Evolutionary conservation across 2,888 invertebrate genomes (phyloP).

Genomic region (Lamproptera curius): DNA sequence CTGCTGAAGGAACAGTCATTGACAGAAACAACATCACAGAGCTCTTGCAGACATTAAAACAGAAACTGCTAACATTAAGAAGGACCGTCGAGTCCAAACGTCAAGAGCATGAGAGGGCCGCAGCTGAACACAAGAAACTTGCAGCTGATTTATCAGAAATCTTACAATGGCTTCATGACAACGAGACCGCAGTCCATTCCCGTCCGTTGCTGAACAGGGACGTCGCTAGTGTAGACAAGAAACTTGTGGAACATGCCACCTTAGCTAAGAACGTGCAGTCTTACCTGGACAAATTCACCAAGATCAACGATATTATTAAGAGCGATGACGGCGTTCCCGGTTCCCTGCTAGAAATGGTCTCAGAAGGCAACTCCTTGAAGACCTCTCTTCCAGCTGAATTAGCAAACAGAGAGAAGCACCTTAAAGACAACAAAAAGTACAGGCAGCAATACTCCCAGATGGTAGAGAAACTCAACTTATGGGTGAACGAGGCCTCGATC

Average conservation of each 20-base stretch:
- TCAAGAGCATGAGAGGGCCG: constrained; percentile 91
- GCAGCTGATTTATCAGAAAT: constrained; percentile 89
- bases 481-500: constrained; percentile 90
- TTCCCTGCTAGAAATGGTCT: constrained; percentile 88
- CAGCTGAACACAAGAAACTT: constrained; percentile 92
- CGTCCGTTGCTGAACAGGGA: constrained; percentile 89
- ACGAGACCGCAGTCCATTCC: constrained; percentile 89
- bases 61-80: constrained; percentile 87
- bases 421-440: constrained; percentile 86
- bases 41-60: constrained; percentile 90
- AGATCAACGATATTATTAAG: constrained; percentile 83
- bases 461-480: constrained; percentile 87
- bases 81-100: constrained; percentile 90
- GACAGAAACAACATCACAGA: constrained; percentile 93
- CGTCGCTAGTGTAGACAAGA: constrained; percentile 87
- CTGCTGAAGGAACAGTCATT: constrained; percentile 91
- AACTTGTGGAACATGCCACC: constrained; percentile 86
- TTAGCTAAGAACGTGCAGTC: constrained; percentile 83
- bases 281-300: constrained; percentile 83
- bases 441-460: constrained; percentile 87
- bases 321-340: constrained; percentile 89
- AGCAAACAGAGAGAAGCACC: constrained; percentile 87
- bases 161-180: constrained; percentile 89
- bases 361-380: constrained; percentile 88
- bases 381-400: constrained; percentile 88